Evolutionary conservation across 1,140 invertebrate species (phyloP).

Genomic region (Ephestia elutella): DNA sequence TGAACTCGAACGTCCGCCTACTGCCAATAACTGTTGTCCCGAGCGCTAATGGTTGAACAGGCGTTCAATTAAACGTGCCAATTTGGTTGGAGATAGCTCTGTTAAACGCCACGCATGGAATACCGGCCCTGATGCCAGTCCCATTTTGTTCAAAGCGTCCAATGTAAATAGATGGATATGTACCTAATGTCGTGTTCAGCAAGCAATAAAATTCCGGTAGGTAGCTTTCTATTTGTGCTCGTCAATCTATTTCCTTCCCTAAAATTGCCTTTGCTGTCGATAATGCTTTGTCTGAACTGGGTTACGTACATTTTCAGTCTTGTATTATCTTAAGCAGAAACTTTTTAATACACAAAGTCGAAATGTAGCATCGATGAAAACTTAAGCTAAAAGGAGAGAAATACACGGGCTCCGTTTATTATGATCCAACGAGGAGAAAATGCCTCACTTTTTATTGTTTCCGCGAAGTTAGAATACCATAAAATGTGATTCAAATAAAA

Average conservation of each 20-base stretch:
- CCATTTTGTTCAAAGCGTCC: background rate
- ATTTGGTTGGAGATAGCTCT: conserved; percentile 51
- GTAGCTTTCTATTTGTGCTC: background rate
- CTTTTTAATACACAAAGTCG: too few relatives aligned
- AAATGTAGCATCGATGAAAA: too few relatives aligned
- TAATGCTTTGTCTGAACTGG: background rate
- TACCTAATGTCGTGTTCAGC: conserved; percentile 1
- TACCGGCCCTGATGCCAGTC: background rate
- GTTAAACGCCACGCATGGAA: conserved; percentile 45
- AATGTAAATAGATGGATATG: background rate
- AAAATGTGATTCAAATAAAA: conserved; percentile 3
- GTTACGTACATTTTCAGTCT: background rate
- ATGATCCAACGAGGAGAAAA: conserved; percentile 2
- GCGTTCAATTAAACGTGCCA: conserved; percentile 66
- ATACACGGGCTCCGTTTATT: background rate
- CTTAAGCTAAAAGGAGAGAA: background rate
- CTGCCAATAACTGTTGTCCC: conserved; percentile 63
- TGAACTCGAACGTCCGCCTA: conserved; percentile 22
- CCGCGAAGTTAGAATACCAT: background rate
- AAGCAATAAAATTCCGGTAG: background rate
- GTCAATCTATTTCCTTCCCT: background rate
- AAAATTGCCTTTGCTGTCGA: background rate
- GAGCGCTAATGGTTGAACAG: conserved; percentile 60
- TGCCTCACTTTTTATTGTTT: background rate
- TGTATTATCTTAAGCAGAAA: too few relatives aligned